These are phyloP conservation scores for Syrphus vitripennis DNA, from an alignment of 2,888 invertebrate genomes.

Conservation along the genomic window DNA sequence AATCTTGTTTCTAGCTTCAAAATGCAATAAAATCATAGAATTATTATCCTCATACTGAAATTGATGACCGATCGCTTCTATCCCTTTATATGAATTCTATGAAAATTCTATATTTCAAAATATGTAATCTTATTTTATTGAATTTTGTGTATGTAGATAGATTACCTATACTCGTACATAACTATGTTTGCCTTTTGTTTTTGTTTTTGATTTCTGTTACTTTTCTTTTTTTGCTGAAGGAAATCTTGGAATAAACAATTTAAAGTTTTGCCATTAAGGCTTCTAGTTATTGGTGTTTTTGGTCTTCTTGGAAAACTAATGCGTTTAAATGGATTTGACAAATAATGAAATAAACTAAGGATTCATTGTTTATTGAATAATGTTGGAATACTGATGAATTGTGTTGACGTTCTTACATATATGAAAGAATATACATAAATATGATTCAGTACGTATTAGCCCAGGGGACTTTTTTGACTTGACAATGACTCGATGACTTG, in stretches of 20 bases:
- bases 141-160: neutral
- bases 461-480: neutral
- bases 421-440: too few relatives aligned
- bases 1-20: neutral
- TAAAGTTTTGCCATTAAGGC: neutral
- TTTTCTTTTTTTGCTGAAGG: neutral
- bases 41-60: neutral
- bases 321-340: neutral
- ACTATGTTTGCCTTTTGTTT: neutral
- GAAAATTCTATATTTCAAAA: neutral
- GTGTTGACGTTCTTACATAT: neutral
- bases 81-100: too few relatives aligned
- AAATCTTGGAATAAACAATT: neutral
- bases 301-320: neutral
- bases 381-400: neutral
- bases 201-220: too few relatives aligned
- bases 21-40: neutral
- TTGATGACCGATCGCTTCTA: too few relatives aligned
- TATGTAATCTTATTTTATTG: conserved; percentile 5
- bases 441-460: neutral
- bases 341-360: neutral
- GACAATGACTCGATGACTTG: too few relatives aligned
- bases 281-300: neutral
- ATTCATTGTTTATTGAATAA: neutral
- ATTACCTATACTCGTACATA: neutral